Conservation (phyloP, 2,888 invertebrate genomes). For the Cryptocephalus moraei region DNA sequence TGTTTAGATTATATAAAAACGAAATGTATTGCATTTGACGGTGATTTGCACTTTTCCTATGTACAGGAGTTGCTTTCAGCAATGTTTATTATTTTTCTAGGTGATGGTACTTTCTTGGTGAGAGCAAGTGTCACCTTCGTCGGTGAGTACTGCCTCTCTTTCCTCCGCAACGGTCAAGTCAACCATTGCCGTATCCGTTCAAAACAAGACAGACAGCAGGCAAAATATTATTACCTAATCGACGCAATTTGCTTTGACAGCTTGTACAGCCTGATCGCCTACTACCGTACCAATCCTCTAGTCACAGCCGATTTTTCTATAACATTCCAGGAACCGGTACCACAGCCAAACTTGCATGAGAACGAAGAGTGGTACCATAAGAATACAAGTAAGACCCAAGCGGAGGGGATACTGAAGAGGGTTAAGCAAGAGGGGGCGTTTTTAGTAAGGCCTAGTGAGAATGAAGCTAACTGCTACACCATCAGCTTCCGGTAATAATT, state of each 20-base stretch:
- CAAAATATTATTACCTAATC: conserved; percentile 85
- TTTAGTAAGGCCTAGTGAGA: conserved; percentile 83
- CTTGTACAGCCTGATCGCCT: conserved; percentile 80
- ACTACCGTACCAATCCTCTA: conserved; percentile 79
- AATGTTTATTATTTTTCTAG: conserved; percentile 7
- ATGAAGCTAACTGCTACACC: conserved; percentile 76
- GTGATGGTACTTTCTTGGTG: conserved; percentile 88
- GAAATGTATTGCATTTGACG: too few relatives aligned
- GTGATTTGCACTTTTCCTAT: too few relatives aligned
- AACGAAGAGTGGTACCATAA: conserved; percentile 89
- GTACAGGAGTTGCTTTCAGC: too few relatives aligned
- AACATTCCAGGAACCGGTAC: conserved; percentile 80
- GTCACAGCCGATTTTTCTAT: conserved; percentile 86
- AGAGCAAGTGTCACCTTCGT: conserved; percentile 92
- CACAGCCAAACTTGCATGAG: conserved; percentile 90
- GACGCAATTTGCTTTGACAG: conserved; percentile 85
- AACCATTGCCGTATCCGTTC: conserved; percentile 89
- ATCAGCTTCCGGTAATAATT: conserved; percentile 76
- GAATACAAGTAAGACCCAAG: conserved; percentile 65
- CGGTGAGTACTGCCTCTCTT: conserved; percentile 90
- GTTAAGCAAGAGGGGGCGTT: conserved; percentile 88
- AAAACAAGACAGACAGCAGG: conserved; percentile 78
- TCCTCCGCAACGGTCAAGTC: conserved; percentile 82
- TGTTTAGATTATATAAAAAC: too few relatives aligned
- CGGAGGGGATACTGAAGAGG: conserved; percentile 80